Evolutionary conservation across 2,797 vertebrate genomes (phyloP), one percentile per base, ranked within the genome.

Genomic region (Huso huso): DNA sequence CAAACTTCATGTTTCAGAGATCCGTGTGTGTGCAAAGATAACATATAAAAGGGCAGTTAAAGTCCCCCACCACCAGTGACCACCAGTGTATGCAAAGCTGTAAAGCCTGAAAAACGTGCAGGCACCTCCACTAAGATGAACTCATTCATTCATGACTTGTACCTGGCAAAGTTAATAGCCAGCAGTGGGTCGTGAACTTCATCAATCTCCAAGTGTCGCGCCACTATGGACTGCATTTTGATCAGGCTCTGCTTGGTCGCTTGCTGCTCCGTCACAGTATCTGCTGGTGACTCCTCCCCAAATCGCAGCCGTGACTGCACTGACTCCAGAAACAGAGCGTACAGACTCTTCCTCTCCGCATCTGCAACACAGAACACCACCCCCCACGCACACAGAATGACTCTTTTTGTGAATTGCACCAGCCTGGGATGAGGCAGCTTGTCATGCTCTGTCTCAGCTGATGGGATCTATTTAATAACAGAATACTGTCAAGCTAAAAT

Each of bases 91-190:
- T n/a, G 23, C 23, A 37, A 37, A 37, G 23, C 23, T 37, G 23
- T 37, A 37, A 37, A 37, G 23, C 23, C 23, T 37, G 23, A 37
- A 37, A 37, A 2, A 37, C 2, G 23, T 37, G 23, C 23, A 37
- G 23, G 23, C 23, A 37, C 2, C 23, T 37, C 23, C 23, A 37
- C 23, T 37, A 37, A 37, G 23, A 37, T 37, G 23, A 37, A 37
- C 4, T 37, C 23, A 3, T 37, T 37, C 23, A 37, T 37, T 37
- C 23, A 37, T 37, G 23, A 37, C 23, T 37, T 3, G 23, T 78
- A 96, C 96, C 95, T 93, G 76, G 95, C 94, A 76, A 99, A 99
- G 83, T 97, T 99, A 78, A 96, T 95, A 74, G 95, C 96, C 72
- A 98, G 74, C 67, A 99, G 79, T 0, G 97, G 95, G 69, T 98